Evolutionary conservation across 2,113 vertebrate genomes (phyloP), one percentile per base, ranked within the genome.

Genomic region (Ovibos moschatus): DNA sequence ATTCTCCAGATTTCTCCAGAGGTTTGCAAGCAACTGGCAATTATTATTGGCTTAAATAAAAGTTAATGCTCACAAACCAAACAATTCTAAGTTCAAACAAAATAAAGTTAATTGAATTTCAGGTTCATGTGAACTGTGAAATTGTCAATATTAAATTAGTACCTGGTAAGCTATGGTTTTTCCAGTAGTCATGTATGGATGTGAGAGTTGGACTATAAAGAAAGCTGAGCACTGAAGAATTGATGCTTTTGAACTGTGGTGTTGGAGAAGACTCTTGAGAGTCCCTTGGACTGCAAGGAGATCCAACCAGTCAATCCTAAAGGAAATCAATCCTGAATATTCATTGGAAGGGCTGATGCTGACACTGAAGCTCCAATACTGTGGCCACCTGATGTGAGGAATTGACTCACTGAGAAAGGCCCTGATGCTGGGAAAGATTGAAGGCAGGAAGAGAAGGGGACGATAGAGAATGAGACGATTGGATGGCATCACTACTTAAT

Each of bases 151-250:
- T 36, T 71, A 71, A 71, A 71, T 71, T 71, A 36, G 64, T 71
- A 36, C n/a, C 17, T 71, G 19, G n/a, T 71, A 71, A 71, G n/a
- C 64, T 36, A 36, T 71, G n/a, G n/a, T 36, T 36, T 71, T 36
- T 71, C n/a, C 64, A 71, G n/a, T 71, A 71, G 64, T 71, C n/a
- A 36, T 71, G n/a, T 21, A 23, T 0, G 0, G n/a, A 71, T 71
- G n/a, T 23, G 19, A 71, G 64, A 71, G 17, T 11, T 71, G 64
- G 17, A 71, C n/a, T 4, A 67, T 21, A 67, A 21, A 67, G 64
- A n/a, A 67, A 9, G 33, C 17, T 71, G 17, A 21, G 64, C 0
- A 0, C 17, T 1, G 0, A 71, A 71, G 19, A 71, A 71, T 3
- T 71, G n/a, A 36, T 71, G n/a, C 67, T 71, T 71, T 71, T 10